Percentiles rank a stretch among this genome's conserved stretches.
phyloP scores from a whole-genome alignment of 2,888 invertebrate species.

The Liodrosophila aerea region DNA sequence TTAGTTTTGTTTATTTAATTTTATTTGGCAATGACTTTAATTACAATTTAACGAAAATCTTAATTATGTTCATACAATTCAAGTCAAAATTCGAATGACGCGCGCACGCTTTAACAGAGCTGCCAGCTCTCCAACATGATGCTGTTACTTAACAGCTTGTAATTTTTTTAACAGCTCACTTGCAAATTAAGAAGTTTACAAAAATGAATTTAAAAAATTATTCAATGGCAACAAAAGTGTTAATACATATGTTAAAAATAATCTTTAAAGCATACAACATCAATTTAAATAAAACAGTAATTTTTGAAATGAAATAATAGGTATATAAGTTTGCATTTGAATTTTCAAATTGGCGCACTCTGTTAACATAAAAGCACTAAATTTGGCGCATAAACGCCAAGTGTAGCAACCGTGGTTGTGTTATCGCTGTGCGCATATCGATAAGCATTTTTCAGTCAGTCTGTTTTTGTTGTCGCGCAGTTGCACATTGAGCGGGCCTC shows the following conservation, averaged over 20 bases:
- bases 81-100: neutral
- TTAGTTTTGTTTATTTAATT: neutral
- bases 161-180: conserved; percentile 8
- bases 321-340: too few relatives aligned
- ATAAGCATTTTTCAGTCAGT: conserved; percentile 26
- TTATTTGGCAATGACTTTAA: conserved; percentile 18
- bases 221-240: too few relatives aligned
- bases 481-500: conserved; percentile 21
- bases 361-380: too few relatives aligned
- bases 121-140: neutral
- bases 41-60: conserved; percentile 1
- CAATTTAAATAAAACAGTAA: too few relatives aligned
- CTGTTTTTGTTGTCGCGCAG: conserved; percentile 36
- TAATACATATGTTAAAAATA: too few relatives aligned
- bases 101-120: conserved; percentile 1
- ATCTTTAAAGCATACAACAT: too few relatives aligned
- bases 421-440: conserved; percentile 22
- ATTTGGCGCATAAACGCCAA: too few relatives aligned
- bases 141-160: conserved; percentile 1
- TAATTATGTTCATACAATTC: neutral
- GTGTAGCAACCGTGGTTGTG: too few relatives aligned
- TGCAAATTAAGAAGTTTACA: neutral
- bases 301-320: too few relatives aligned
- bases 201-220: too few relatives aligned
- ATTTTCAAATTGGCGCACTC: too few relatives aligned